These are phyloP conservation scores for Sebastes itinus DNA, from an alignment of 2,797 vertebrate genomes.

Conservation along the genomic window DNA sequence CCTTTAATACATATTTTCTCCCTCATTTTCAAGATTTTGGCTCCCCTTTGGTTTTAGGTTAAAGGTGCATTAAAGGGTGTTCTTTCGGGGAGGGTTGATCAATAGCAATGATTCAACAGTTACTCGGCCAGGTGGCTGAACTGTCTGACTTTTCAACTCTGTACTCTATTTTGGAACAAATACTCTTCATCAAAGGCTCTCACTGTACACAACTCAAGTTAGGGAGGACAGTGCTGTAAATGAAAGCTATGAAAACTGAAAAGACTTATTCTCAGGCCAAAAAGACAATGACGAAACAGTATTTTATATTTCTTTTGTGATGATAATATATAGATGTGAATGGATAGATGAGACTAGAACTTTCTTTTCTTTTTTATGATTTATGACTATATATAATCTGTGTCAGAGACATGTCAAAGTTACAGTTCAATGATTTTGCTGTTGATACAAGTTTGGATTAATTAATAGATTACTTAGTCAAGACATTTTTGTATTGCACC, in stretches of 20 bases:
- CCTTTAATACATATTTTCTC: constrained; percentile 23
- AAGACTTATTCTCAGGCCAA: not conserved
- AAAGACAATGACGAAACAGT: not conserved
- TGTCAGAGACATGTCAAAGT: not conserved
- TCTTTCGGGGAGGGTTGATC: not conserved
- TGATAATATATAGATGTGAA: not conserved
- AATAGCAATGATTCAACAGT: not conserved
- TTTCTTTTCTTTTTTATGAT: not conserved
- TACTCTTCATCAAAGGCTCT: not conserved
- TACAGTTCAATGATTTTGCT: not conserved
- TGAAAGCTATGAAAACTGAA: not conserved
- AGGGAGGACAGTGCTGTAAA: not conserved
- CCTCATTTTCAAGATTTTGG: not conserved
- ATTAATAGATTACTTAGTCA: not conserved
- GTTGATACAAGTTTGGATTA: not conserved
- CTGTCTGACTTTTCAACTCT: not conserved
- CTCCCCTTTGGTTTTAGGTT: not conserved
- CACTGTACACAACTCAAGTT: not conserved
- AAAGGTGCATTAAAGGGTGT: not conserved
- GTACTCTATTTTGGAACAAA: not conserved
- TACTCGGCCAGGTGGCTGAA: not conserved
- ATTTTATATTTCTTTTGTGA: too few species aligned
- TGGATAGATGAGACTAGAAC: not conserved
- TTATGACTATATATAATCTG: not conserved
- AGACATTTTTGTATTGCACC: not conserved